Evolutionary conservation across 2,888 invertebrate species (phyloP), one percentile per base, ranked within the genome.

Genomic region (Deroplatys truncata): DNA sequence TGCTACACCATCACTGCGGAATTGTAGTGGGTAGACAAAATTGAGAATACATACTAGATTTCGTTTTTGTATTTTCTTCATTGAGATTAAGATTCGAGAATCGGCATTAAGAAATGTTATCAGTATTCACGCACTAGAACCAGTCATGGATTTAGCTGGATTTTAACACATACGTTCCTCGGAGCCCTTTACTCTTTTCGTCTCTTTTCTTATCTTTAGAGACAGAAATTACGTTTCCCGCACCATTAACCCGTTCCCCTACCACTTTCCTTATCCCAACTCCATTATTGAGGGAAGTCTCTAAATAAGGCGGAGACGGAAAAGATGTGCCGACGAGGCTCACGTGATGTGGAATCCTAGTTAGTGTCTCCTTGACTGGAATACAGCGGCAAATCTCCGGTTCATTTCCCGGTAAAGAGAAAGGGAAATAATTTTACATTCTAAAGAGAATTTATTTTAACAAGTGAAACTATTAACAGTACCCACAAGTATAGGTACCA

Each of bases 201-300:
- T 72, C 56, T 72, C 56, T 72, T 43, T 72, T 72, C 56, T 72
- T 72, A 72, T 72, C 56, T 72, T 72, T 72, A 72, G 56, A 72
- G 56, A 72, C 56, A 72, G 56, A 88, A 89, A 89, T 89, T 88
- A 89, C 89, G 89, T 88, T 89, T 88, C 84, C 85, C 89, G 84
- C 85, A 20, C 89, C 89, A 89, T 89, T 89, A 89, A 88, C 84
- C 85, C 35, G 72, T 56, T 82, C 85, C 83, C 31, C 85, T 5
- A 16, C 56, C 56, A 25, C 25, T 25, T 72, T 20, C 56, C 56
- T 72, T 72, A 72, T 72, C 56, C 56, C 56, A 43, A 49, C 56
- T 49, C 85, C 89, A 85, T 89, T 89, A 89, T 89, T 89, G 89
- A 72, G 56, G 85, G 82, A 88, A 89, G 89, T 89, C 88, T 89